Conservation (phyloP, 1,140 invertebrate species). For the Drosophila nigromelanica region DNA sequence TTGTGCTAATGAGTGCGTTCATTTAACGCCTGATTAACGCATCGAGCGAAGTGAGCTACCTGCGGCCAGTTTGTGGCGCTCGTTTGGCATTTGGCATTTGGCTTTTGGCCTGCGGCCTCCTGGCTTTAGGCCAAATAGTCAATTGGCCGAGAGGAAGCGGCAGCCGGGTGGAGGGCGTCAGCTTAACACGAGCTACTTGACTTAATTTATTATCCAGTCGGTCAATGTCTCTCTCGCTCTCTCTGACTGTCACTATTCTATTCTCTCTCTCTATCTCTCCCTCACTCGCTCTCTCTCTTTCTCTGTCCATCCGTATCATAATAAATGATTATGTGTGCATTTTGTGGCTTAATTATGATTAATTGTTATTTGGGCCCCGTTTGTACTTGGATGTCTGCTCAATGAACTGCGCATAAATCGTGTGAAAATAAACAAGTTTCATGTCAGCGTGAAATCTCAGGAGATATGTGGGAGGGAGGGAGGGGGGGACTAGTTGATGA, state of each 20-base stretch:
- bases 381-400: constrained; percentile 56
- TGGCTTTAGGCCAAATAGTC: constrained; percentile 35
- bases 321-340: constrained; percentile 55
- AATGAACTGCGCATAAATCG: constrained; percentile 58
- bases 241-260: not conserved
- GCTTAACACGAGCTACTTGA: constrained; percentile 43
- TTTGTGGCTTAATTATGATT: constrained; percentile 73
- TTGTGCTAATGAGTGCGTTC: constrained; percentile 81
- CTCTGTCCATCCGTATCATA: constrained; percentile 13
- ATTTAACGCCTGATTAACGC: constrained; percentile 80
- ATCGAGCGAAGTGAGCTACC: constrained; percentile 22
- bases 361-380: constrained; percentile 63
- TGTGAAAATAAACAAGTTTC: constrained; percentile 22
- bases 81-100: constrained; percentile 12
- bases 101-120: constrained; percentile 19
- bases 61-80: constrained; percentile 46
- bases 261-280: not conserved
- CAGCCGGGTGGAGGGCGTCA: not conserved
- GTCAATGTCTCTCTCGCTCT: not conserved
- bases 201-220: constrained; percentile 46
- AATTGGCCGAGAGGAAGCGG: constrained; percentile 10
- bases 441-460: not conserved
- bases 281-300: not conserved
- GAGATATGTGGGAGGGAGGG: not conserved
- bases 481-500: not conserved